A percentile compares a stretch with the other conserved stretches of the same genome.
These are phyloP conservation scores for Drosophila nigricruria DNA, from an alignment of 2,888 invertebrate genomes.

Conservation along the genomic window DNA sequence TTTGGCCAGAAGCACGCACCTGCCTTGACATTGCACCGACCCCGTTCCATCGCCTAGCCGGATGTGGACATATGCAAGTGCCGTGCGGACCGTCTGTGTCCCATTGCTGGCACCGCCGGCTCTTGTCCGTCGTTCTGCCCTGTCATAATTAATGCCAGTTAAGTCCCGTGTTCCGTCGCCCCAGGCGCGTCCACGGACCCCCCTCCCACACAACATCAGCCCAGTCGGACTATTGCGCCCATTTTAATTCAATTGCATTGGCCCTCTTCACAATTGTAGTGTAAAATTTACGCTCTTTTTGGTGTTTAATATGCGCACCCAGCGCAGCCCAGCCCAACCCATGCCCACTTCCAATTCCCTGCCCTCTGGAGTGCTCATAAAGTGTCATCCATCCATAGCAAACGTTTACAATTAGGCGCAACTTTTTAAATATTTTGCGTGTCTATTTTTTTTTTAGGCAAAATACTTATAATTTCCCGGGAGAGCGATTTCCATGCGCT, in stretches of 20 bases:
- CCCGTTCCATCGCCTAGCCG: conserved; percentile 9
- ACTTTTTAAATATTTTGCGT: conserved; percentile 59
- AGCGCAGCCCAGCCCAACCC: neutral
- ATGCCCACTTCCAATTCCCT: conserved; percentile 12
- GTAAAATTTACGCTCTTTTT: conserved; percentile 51
- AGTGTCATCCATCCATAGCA: conserved; percentile 65
- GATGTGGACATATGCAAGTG: conserved; percentile 53
- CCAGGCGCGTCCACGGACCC: conserved; percentile 53
- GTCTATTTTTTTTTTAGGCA: conserved; percentile 29
- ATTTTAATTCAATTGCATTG: conserved; percentile 73
- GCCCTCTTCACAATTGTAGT: conserved; percentile 54
- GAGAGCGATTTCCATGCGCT: conserved; percentile 63
- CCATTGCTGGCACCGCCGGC: conserved; percentile 37
- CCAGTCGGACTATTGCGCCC: conserved; percentile 12
- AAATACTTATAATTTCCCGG: conserved; percentile 75
- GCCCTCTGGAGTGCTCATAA: conserved; percentile 64
- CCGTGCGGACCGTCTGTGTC: conserved; percentile 47
- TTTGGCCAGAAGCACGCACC: conserved; percentile 59
- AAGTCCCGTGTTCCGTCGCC: conserved; percentile 72
- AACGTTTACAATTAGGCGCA: conserved; percentile 75
- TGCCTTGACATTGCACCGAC: conserved; percentile 51
- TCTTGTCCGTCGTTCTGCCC: conserved; percentile 36
- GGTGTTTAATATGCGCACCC: conserved; percentile 51
- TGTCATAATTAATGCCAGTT: conserved; percentile 80
- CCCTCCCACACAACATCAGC: neutral